A percentile compares a stretch with the other conserved stretches of the same genome.
phyloP scores from a whole-genome alignment of 2,113 vertebrate genomes.

The Turdus rufiventris region DNA sequence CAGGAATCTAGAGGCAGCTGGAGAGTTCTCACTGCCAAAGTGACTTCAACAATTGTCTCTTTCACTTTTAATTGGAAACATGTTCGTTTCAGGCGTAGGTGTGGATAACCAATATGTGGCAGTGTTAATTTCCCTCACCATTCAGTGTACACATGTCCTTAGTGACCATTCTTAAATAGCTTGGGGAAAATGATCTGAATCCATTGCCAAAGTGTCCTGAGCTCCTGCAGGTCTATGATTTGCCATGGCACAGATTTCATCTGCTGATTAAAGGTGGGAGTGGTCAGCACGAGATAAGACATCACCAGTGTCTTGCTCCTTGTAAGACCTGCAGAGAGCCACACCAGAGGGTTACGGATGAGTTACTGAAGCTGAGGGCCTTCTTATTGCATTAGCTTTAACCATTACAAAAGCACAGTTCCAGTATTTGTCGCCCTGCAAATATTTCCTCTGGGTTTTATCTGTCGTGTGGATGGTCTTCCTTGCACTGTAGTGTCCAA shows the following conservation, averaged over 20 bases:
- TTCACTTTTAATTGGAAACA: constrained; percentile 59
- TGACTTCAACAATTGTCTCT: constrained; percentile 58
- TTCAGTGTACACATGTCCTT: background rate
- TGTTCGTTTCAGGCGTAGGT: constrained; percentile 35
- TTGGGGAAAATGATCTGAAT: background rate
- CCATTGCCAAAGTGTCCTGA: background rate
- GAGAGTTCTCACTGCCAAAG: constrained; percentile 51
- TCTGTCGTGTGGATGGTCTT: background rate
- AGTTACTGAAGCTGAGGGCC: background rate
- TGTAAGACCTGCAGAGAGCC: background rate
- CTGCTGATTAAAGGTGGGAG: background rate
- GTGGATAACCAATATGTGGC: constrained; percentile 4
- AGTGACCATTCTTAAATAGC: background rate
- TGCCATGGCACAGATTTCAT: background rate
- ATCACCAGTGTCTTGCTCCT: background rate
- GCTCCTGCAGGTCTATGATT: background rate
- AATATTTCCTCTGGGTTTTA: background rate
- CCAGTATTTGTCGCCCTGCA: background rate
- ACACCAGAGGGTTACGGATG: background rate
- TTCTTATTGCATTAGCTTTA: background rate
- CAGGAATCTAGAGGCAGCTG: constrained; percentile 66
- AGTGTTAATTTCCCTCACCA: background rate
- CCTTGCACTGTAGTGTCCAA: background rate
- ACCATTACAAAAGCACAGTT: background rate
- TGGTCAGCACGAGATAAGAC: background rate